Conservation (phyloP, 2,113 vertebrate genomes). For the Pygathrix nemaeus region DNA sequence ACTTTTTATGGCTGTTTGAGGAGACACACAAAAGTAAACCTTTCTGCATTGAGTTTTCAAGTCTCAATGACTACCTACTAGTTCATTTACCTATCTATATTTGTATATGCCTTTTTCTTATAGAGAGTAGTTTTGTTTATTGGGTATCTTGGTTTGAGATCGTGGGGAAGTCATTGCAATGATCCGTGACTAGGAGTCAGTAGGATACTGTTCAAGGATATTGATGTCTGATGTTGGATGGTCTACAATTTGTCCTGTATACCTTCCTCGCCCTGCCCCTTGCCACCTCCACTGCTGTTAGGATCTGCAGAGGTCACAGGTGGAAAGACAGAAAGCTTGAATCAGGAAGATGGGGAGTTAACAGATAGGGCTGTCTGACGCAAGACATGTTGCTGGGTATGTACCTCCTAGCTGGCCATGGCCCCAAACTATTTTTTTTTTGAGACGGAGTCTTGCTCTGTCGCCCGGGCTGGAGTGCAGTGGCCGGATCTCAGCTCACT, state of each 20-base stretch:
- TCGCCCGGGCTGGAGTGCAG: too few relatives aligned
- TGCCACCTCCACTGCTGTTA: neutral
- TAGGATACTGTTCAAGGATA: too few relatives aligned
- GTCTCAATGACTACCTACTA: neutral
- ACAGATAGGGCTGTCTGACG: neutral
- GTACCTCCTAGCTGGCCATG: constrained; percentile 59
- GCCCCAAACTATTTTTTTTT: neutral
- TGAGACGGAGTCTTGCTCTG: too few relatives aligned
- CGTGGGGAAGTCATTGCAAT: neutral
- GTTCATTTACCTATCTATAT: neutral
- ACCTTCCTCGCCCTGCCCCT: too few relatives aligned
- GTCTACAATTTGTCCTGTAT: fast-evolving
- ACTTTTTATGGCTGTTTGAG: neutral
- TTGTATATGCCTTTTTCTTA: neutral
- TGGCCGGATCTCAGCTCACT: too few relatives aligned
- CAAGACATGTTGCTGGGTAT: neutral
- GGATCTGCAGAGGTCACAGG: neutral
- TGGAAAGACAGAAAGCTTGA: neutral
- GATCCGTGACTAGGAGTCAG: too few relatives aligned
- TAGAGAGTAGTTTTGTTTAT: neutral
- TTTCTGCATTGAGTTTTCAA: neutral
- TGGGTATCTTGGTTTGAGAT: neutral
- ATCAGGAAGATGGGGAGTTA: neutral
- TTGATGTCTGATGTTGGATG: neutral
- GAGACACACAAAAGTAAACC: neutral